Conservation (phyloP, 2,888 invertebrate species). For the Plagodis dolabraria region DNA sequence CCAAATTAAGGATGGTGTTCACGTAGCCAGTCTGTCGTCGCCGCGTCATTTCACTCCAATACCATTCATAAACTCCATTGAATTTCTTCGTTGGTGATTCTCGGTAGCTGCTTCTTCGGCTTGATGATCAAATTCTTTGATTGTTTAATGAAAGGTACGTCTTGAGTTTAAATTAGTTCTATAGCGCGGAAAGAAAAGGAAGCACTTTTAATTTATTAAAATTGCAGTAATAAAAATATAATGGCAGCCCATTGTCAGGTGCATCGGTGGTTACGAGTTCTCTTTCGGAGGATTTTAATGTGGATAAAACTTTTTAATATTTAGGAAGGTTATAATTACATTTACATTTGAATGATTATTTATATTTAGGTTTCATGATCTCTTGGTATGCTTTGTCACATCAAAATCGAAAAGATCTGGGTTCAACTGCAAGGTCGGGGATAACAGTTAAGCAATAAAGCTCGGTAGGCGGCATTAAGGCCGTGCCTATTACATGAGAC, state of each 20-base stretch:
- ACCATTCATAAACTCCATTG: constrained; percentile 30
- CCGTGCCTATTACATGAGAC: too few species aligned
- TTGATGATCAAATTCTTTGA: constrained; percentile 19
- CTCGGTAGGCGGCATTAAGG: too few species aligned
- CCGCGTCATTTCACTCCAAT: constrained; percentile 5
- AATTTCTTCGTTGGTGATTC: constrained; percentile 20
- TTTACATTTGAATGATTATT: too few species aligned
- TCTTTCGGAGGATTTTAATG: neutral
- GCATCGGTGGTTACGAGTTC: neutral
- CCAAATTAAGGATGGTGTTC: constrained; percentile 13
- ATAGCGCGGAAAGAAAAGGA: constrained; percentile 15
- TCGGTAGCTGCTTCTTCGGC: constrained; percentile 14
- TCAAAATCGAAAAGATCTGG: too few species aligned
- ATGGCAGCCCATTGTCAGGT: neutral
- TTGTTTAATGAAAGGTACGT: constrained; percentile 23
- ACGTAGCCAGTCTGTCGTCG: constrained; percentile 10
- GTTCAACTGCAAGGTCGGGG: too few species aligned
- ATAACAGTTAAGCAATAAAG: too few species aligned
- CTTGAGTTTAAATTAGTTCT: constrained; percentile 20
- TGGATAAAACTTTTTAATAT: neutral
- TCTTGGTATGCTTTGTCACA: too few species aligned
- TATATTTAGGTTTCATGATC: too few species aligned
- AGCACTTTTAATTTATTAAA: constrained; percentile 14
- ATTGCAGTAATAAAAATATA: constrained; percentile 12
- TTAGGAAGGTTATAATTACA: too few species aligned